These are phyloP conservation scores for Anhinga rufa DNA, from an alignment of 2,113 vertebrate genomes.

Conservation along the genomic window DNA sequence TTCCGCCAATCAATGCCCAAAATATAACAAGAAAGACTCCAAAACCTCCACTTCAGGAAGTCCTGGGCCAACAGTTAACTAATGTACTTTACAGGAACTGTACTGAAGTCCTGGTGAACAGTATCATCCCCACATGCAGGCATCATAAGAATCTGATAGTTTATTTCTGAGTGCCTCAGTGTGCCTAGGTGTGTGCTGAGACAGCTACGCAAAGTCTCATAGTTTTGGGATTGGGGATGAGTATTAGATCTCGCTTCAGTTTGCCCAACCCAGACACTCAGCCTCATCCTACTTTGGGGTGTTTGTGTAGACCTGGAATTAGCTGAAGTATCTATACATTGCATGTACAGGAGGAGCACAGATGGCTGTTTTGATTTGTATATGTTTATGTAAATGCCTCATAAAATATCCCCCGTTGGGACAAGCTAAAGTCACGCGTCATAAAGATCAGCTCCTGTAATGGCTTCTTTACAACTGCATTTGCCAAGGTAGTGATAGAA, in stretches of 20 bases:
- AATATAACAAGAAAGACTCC: neutral
- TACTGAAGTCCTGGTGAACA: neutral
- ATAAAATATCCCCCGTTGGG: conserved; percentile 32
- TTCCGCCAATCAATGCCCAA: neutral
- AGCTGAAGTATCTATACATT: neutral
- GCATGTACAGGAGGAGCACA: conserved; percentile 8
- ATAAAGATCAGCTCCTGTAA: conserved; percentile 58
- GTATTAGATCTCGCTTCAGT: accelerated
- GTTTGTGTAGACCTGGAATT: neutral
- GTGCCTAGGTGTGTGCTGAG: neutral
- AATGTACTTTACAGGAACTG: accelerated
- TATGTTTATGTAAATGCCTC: conserved; percentile 63
- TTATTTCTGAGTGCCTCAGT: neutral
- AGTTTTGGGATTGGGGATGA: accelerated
- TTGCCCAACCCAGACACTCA: neutral
- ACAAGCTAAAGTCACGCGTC: conserved; percentile 46
- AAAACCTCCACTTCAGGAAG: neutral
- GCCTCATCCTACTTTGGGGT: neutral
- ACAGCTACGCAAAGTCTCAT: neutral
- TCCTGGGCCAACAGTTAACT: neutral
- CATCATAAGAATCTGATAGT: neutral
- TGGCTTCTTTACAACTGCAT: conserved; percentile 50
- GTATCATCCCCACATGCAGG: neutral
- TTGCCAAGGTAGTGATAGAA: conserved; percentile 51
- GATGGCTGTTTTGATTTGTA: conserved; percentile 47